A percentile compares a stretch with the other conserved stretches of the same genome.
phyloP scores from a whole-genome alignment of 2,113 vertebrate genomes.

The Hemibagrus wyckioides region DNA sequence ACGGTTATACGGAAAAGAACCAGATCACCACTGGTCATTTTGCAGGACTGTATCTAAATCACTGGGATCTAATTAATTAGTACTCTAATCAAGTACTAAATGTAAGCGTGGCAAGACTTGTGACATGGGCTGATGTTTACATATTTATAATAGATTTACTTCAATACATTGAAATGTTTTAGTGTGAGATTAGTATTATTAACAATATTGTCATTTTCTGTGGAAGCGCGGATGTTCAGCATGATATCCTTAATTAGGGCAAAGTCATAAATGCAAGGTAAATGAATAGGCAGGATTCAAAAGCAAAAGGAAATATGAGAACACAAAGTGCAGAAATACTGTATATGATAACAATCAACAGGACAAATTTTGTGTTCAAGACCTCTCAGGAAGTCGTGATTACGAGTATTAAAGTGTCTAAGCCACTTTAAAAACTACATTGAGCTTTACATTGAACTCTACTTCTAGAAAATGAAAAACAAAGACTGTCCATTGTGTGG shows the following conservation, averaged over 20 bases:
- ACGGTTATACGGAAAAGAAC: background rate
- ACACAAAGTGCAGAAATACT: background rate
- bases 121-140: background rate
- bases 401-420: too few relatives aligned
- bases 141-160: background rate
- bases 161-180: background rate
- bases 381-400: too few relatives aligned
- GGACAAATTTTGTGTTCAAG: background rate
- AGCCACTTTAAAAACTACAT: too few relatives aligned
- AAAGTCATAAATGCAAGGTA: background rate
- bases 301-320: background rate
- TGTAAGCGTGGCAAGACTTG: background rate
- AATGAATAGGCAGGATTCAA: background rate
- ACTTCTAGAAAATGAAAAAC: too few relatives aligned
- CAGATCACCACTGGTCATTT: background rate
- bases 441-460: too few relatives aligned
- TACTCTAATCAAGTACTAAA: too few relatives aligned
- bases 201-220: background rate
- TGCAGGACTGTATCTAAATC: background rate
- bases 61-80: too few relatives aligned
- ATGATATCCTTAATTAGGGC: background rate
- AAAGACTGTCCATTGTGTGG: too few relatives aligned
- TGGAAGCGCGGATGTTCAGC: background rate
- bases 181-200: background rate
- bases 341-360: background rate